Conservation (phyloP, 2,797 vertebrate species). For the Takifugu ocellatus region DNA sequence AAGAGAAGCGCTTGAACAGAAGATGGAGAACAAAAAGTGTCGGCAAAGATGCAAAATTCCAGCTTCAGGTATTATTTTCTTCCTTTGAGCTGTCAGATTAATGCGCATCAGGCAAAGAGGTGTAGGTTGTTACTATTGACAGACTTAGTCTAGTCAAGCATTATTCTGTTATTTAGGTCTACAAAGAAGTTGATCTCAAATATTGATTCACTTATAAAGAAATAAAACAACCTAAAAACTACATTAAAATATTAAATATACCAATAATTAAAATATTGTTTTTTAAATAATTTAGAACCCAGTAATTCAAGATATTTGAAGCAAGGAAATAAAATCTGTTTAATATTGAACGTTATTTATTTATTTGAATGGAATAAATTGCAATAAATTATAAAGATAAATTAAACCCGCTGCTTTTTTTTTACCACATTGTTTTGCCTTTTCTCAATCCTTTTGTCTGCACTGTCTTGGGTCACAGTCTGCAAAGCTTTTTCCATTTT, state of each 20-base stretch:
- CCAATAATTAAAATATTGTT: background rate
- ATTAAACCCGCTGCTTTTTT: too few species aligned
- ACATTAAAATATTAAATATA: background rate
- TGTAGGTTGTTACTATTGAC: background rate
- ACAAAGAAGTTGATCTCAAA: background rate
- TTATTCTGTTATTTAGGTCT: background rate
- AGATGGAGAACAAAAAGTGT: conserved; percentile 99
- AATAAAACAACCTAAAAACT: background rate
- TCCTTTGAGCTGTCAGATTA: conserved; percentile 4
- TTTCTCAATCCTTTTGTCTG: too few species aligned
- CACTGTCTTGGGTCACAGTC: too few species aligned
- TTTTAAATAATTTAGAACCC: too few species aligned
- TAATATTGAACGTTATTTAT: background rate
- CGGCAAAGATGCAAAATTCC: conserved; percentile 99
- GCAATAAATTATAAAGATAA: too few species aligned
- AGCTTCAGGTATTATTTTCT: conserved; percentile 90
- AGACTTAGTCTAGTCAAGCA: background rate
- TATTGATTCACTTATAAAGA: too few species aligned
- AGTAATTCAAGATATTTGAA: background rate
- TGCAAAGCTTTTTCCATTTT: too few species aligned
- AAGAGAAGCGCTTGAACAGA: conserved; percentile 98
- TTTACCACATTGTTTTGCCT: too few species aligned
- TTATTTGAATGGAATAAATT: background rate
- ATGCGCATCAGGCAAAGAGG: background rate
- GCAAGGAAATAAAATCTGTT: background rate